Evolutionary conservation across 2,113 vertebrate genomes (phyloP).

Genomic region (Parus major): DNA sequence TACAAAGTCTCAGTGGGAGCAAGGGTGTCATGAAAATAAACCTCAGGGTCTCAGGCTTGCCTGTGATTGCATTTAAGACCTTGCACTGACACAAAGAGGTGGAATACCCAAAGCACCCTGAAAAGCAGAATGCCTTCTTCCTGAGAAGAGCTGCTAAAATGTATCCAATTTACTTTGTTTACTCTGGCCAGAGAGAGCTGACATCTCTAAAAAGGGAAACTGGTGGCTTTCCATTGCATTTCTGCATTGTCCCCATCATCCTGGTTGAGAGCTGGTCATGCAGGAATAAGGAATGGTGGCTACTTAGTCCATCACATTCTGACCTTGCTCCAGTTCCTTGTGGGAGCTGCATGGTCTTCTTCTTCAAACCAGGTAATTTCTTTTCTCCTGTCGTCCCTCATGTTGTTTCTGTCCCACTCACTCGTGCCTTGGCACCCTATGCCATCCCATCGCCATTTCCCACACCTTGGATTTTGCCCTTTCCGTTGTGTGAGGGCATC

Average conservation of each 20-base stretch:
- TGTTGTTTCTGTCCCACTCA: not conserved
- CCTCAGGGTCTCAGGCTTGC: not conserved
- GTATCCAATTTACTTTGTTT: not conserved
- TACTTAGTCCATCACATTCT: not conserved
- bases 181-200: not conserved
- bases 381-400: not conserved
- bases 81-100: not conserved
- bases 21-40: not conserved
- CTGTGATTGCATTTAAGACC: not conserved
- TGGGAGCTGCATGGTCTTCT: not conserved
- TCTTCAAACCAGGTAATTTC: not conserved
- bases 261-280: not conserved
- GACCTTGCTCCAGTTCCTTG: not conserved
- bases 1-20: not conserved
- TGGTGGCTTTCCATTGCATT: not conserved
- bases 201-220: not conserved
- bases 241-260: not conserved
- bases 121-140: not conserved
- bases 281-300: not conserved
- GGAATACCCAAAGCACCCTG: not conserved
- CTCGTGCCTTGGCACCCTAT: accelerated
- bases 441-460: not conserved
- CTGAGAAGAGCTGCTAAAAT: not conserved
- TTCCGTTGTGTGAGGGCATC: not conserved
- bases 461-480: not conserved